These are phyloP conservation scores for Teleogryllus occipitalis DNA, from an alignment of 1,140 invertebrate genomes.

Conservation along the genomic window DNA sequence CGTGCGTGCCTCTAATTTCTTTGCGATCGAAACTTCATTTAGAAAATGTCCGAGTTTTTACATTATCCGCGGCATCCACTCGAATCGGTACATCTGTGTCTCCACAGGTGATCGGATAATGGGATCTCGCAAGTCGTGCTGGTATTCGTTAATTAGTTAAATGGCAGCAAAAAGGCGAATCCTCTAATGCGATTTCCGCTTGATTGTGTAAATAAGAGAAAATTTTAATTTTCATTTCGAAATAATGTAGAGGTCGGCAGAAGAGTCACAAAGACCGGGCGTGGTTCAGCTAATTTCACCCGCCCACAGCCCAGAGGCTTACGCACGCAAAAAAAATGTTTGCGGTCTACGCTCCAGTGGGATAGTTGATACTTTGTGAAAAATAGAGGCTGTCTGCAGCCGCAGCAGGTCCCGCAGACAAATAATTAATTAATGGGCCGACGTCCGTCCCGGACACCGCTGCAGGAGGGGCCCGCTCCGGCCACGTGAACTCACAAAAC, in stretches of 20 bases:
- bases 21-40: too few species aligned
- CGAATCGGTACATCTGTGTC: too few species aligned
- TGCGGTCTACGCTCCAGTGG: neutral
- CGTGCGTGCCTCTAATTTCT: too few species aligned
- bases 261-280: neutral
- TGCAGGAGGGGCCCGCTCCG: too few species aligned
- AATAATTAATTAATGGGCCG: constrained; percentile 1
- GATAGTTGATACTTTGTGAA: neutral
- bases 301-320: neutral
- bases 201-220: neutral
- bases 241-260: neutral
- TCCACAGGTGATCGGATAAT: too few species aligned
- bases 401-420: neutral
- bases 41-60: too few species aligned
- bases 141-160: too few species aligned
- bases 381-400: neutral
- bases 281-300: neutral
- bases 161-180: too few species aligned
- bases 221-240: neutral
- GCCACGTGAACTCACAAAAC: neutral
- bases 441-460: neutral
- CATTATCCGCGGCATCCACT: too few species aligned
- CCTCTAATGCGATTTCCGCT: neutral
- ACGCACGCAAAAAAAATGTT: neutral
- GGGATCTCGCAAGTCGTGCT: too few species aligned